These are phyloP conservation scores for Diadegma fenestrale DNA, from an alignment of 2,888 invertebrate genomes.

Conservation along the genomic window DNA sequence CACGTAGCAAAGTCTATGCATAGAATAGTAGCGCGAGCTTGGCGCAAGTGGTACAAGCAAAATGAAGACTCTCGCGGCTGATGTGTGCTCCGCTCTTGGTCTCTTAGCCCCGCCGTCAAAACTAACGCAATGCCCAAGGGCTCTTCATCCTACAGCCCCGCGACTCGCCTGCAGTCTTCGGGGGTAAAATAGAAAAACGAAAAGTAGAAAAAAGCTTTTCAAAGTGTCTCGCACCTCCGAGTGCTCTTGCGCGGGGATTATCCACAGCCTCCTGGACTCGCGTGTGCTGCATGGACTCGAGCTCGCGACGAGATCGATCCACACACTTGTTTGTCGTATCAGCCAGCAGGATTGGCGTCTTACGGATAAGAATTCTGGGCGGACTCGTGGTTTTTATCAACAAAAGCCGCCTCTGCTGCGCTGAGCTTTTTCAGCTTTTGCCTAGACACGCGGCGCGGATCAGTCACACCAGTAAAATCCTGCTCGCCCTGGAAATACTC, in stretches of 20 bases:
- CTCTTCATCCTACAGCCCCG: slow-evolving; percentile 28
- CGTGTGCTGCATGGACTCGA: too few relatives aligned
- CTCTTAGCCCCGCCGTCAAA: slow-evolving; percentile 41
- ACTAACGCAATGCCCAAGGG: slow-evolving; percentile 68
- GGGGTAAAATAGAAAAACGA: slow-evolving; percentile 22
- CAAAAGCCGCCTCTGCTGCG: not conserved
- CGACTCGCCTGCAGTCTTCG: slow-evolving; percentile 8
- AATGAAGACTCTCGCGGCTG: slow-evolving; percentile 45
- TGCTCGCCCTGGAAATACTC: not conserved
- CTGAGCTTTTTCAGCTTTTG: not conserved
- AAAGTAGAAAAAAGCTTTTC: slow-evolving; percentile 32
- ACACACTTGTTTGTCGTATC: not conserved
- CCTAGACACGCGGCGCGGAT: not conserved
- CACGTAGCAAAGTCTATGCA: slow-evolving; percentile 77
- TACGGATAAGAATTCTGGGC: not conserved
- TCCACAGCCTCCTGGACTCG: not conserved
- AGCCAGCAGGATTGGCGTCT: not conserved
- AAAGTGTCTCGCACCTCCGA: slow-evolving; percentile 11
- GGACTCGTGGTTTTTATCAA: not conserved
- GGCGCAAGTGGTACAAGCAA: slow-evolving; percentile 55
- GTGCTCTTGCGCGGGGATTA: not conserved
- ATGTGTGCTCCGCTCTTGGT: slow-evolving; percentile 49
- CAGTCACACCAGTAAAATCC: slow-evolving; percentile 2
- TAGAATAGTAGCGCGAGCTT: slow-evolving; percentile 76
- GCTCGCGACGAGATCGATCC: not conserved